Evolutionary conservation across 1,140 invertebrate genomes (phyloP), one percentile per base, ranked within the genome.

Genomic region (Tachypleus tridentatus): DNA sequence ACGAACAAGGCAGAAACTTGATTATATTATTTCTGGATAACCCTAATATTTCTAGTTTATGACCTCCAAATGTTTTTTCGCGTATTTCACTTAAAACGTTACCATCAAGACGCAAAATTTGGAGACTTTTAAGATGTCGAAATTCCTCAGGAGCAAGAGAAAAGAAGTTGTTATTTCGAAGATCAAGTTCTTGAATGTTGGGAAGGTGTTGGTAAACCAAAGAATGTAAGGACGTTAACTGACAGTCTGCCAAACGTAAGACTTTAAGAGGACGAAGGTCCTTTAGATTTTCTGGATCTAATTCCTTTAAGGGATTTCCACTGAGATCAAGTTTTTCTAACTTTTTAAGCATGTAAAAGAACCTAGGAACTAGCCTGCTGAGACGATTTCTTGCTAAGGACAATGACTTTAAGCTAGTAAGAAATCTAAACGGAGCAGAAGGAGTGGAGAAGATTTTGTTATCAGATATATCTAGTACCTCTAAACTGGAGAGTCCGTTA

Each of bases 21-120:
- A 84, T 85, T 60, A 91, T 78, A 60, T 85, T 79, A 74, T 91
- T 91, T 68, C 83, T 81, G 48, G 85, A 82, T 56, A 91, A 76
- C 50, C 67, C 77, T 47, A 88, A 74, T 52, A 78, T 74, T 50
- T 74, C 71, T 3, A 82, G 69, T 10, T 74, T 63, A 68, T 77
- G 74, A 69, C 82, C 82, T 58, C 81, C 80, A 76, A 89, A 89
- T 67, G 86, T 86, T 69, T 84, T 79, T 73, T 89, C 86, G 47
- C 86, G 78, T 53, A 88, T 79, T 6, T 67, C 66, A 4, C 86
- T 85, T 60, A 90, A 76, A 72, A 86, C 82, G 77, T 90, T 91
- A 51, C 87, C 86, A 71, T 89, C 86, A 67, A 90, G 77, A 70
- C 80, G 79, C 58, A 91, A 78, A 70, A 81, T 82, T 71, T 82